Percentiles rank a stretch among this genome's conserved stretches.
phyloP scores from a whole-genome alignment of 2,113 vertebrate species.

The Condylura cristata region DNA sequence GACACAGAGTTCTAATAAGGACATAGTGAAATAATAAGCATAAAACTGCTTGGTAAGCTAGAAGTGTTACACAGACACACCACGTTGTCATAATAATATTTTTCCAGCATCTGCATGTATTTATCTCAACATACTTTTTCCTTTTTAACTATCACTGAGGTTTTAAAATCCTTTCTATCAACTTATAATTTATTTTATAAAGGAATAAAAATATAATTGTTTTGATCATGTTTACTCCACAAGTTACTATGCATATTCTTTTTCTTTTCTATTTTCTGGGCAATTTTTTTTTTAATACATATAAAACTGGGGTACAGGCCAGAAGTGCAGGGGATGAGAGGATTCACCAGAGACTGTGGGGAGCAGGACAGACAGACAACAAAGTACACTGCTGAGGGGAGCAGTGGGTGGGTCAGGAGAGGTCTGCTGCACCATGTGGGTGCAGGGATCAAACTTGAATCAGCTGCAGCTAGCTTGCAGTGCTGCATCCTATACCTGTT shows the following conservation, averaged over 20 bases:
- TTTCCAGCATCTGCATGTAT: neutral
- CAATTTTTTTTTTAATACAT: too few relatives aligned
- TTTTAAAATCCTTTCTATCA: neutral
- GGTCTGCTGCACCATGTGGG: too few relatives aligned
- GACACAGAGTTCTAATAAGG: neutral
- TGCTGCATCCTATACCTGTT: too few relatives aligned
- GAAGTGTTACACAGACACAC: neutral
- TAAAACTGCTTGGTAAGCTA: neutral
- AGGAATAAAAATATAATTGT: neutral
- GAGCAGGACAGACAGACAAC: too few relatives aligned
- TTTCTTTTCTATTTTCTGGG: neutral
- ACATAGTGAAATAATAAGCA: neutral
- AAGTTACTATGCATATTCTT: neutral
- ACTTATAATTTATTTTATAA: neutral
- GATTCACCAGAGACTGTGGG: too few relatives aligned
- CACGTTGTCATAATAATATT: neutral
- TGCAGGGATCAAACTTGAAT: too few relatives aligned
- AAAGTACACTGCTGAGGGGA: too few relatives aligned
- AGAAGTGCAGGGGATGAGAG: too few relatives aligned
- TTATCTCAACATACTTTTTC: neutral
- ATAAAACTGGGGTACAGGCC: too few relatives aligned
- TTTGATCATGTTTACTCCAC: constrained; percentile 3
- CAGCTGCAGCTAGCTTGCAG: too few relatives aligned
- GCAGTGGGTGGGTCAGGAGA: too few relatives aligned
- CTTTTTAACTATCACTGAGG: neutral